A percentile compares a stretch with the other conserved stretches of the same genome.
phyloP scores from a whole-genome alignment of 2,797 vertebrate species.

The Alca torda region DNA sequence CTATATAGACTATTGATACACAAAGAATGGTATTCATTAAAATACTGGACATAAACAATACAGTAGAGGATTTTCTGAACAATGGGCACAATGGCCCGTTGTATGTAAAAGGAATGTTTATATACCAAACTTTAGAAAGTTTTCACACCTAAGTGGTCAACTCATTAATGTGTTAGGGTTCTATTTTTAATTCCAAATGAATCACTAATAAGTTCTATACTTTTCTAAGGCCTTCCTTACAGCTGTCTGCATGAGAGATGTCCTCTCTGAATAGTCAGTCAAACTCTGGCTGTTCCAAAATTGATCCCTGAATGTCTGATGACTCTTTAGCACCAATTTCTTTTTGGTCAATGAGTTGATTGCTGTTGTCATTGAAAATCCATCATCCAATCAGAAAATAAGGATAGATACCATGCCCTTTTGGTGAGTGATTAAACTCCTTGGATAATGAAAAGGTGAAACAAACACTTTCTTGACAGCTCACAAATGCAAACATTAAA shows the following conservation, averaged over 20 bases:
- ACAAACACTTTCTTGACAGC: neutral
- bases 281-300: neutral
- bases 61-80: neutral
- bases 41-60: neutral
- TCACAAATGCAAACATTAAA: neutral
- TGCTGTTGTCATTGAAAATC: neutral
- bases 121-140: neutral
- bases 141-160: neutral
- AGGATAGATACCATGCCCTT: neutral
- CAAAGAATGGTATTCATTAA: neutral
- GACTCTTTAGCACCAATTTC: neutral
- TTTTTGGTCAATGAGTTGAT: neutral
- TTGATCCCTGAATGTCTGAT: neutral
- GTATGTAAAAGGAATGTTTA: neutral
- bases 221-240: neutral
- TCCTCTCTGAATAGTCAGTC: neutral
- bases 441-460: neutral
- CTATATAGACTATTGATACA: conserved; percentile 29
- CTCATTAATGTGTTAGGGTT: neutral
- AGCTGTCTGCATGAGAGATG: neutral
- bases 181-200: neutral
- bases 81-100: neutral
- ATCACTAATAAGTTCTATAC: neutral
- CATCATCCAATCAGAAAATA: neutral
- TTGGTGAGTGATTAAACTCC: neutral